Conservation (phyloP, 92 coral and sea anemone species). For the Diadumene lineata region DNA sequence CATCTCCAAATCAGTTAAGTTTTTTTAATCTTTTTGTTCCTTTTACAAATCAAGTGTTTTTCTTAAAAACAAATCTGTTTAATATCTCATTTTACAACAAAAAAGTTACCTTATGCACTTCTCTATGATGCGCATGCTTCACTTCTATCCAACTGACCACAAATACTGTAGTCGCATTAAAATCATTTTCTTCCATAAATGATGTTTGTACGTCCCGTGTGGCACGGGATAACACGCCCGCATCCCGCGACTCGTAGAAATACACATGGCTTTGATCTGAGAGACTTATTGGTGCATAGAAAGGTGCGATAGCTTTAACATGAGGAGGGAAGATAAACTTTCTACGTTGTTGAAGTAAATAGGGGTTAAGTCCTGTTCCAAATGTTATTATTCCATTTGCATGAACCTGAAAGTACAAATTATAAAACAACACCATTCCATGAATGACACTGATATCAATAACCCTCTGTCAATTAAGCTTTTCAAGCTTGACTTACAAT, state of each 20-base stretch:
- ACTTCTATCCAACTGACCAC: conserved; percentile 83
- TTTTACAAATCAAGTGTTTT: no score
- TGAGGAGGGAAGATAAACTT: conserved; percentile 58
- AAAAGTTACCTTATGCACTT: conserved; percentile 50
- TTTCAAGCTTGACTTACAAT: no score
- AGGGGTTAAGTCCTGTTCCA: conserved; percentile 36
- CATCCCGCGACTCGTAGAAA: conserved; percentile 66
- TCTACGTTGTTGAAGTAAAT: conserved; percentile 41
- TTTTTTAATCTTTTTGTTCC: no score
- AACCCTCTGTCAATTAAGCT: no score
- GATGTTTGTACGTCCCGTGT: conserved; percentile 65
- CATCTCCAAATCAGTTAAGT: no score
- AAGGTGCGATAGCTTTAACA: conserved; percentile 68
- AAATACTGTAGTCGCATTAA: conserved; percentile 73
- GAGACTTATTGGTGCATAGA: conserved; percentile 60
- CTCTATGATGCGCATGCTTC: conserved; percentile 46
- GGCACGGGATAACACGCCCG: conserved; percentile 51
- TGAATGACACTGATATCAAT: no score
- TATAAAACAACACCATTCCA: no score
- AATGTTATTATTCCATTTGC: conserved; percentile 74
- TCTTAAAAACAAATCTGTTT: no score
- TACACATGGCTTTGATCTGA: conserved; percentile 40
- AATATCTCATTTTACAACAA: no score
- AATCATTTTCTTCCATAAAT: conserved; percentile 52
- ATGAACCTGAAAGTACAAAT: conserved; percentile 61